A percentile compares a stretch with the other conserved stretches of the same genome.
Conservation (phyloP, 2,888 invertebrate genomes). For the Sphaerophoria taeniata region DNA sequence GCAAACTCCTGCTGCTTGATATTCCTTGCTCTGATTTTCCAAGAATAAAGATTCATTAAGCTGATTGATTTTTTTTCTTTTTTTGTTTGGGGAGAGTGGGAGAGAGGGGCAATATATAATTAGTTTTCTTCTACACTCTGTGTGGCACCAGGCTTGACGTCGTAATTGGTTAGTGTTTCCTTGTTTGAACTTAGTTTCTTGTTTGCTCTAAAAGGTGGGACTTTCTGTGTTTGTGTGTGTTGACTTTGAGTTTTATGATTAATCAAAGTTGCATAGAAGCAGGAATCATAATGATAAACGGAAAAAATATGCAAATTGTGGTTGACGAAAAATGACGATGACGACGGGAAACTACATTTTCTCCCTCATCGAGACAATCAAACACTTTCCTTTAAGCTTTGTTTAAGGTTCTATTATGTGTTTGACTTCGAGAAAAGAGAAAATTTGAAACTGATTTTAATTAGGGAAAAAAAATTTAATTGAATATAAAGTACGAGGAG, state of each 20-base stretch:
- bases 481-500: too few relatives aligned
- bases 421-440: too few relatives aligned
- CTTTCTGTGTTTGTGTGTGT: background rate
- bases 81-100: too few relatives aligned
- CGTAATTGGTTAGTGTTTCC: background rate
- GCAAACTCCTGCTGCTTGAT: background rate
- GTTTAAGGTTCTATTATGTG: too few relatives aligned
- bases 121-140: constrained; percentile 2
- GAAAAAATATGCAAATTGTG: too few relatives aligned
- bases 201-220: background rate
- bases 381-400: too few relatives aligned
- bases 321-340: too few relatives aligned
- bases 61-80: constrained; percentile 27
- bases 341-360: too few relatives aligned
- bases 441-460: too few relatives aligned
- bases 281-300: too few relatives aligned
- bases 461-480: too few relatives aligned
- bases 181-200: constrained; percentile 12
- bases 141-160: background rate
- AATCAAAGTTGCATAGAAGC: constrained; percentile 2
- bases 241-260: constrained; percentile 15
- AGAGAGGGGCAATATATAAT: background rate
- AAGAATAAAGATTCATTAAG: constrained; percentile 38
- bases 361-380: too few relatives aligned
- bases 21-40: background rate